phyloP scores from a whole-genome alignment of 2,888 invertebrate genomes.

The Sarcophaga carnaria region DNA sequence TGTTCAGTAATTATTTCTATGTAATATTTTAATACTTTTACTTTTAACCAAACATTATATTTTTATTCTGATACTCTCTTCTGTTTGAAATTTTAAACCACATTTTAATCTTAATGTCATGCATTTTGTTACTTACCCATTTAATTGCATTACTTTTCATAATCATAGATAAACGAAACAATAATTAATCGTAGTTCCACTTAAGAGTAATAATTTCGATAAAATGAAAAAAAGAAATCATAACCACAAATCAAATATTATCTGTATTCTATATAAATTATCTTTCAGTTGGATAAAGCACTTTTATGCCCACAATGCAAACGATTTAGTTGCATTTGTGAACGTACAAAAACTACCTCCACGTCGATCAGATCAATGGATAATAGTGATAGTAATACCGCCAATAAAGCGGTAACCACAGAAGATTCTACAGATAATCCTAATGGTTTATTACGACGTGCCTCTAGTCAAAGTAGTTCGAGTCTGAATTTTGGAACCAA shows the following conservation, averaged over 20 bases:
- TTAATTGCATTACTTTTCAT: neutral
- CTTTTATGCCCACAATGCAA: constrained; percentile 81
- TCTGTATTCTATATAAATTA: constrained; percentile 70
- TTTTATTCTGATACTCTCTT: too few relatives aligned
- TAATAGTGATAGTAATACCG: constrained; percentile 44
- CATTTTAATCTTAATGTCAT: constrained; percentile 10
- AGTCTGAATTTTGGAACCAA: constrained; percentile 78
- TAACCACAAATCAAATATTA: constrained; percentile 16
- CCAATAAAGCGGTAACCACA: constrained; percentile 22
- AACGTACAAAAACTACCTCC: constrained; percentile 70
- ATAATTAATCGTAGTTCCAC: neutral
- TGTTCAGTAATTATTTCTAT: too few relatives aligned
- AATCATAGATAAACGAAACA: neutral
- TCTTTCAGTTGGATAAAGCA: constrained; percentile 82
- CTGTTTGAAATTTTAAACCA: neutral
- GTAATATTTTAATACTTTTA: too few relatives aligned
- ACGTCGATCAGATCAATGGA: constrained; percentile 8
- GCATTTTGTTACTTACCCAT: constrained; percentile 23
- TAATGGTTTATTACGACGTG: constrained; percentile 66
- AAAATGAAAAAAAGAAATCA: constrained; percentile 13
- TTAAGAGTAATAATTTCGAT: constrained; percentile 22
- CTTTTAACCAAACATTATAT: too few relatives aligned
- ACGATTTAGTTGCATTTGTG: constrained; percentile 81
- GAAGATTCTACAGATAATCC: constrained; percentile 56
- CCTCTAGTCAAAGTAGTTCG: constrained; percentile 73